Percentiles rank a stretch among this genome's conserved stretches.
phyloP scores from a whole-genome alignment of 2,113 vertebrate genomes.

The Eulemur macaco region DNA sequence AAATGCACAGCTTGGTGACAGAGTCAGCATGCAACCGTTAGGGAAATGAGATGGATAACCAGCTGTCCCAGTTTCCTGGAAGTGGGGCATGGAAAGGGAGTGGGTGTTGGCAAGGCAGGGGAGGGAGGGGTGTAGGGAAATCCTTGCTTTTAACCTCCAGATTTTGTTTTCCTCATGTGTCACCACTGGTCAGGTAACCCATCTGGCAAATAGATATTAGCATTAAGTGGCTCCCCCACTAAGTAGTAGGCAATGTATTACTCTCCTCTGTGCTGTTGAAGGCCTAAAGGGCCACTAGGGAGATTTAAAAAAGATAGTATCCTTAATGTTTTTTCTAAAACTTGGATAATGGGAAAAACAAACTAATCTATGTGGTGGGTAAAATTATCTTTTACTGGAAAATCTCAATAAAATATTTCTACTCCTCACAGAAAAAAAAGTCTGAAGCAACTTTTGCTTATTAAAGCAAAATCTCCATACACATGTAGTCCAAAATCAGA shows the following conservation, averaged over 20 bases:
- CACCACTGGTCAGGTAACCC: not conserved
- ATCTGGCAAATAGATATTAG: not conserved
- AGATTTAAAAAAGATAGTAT: not conserved
- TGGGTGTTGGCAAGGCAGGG: not conserved
- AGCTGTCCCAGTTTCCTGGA: conserved; percentile 69
- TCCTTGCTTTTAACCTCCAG: not conserved
- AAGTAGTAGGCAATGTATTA: not conserved
- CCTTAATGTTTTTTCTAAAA: conserved; percentile 20
- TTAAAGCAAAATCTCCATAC: not conserved
- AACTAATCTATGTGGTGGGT: not conserved
- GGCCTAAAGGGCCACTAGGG: not conserved
- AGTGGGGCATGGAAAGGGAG: not conserved
- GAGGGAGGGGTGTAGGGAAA: not conserved
- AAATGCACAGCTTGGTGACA: conserved; percentile 65
- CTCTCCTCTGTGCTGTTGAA: not conserved
- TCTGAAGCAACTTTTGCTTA: conserved; percentile 26
- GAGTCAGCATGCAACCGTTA: conserved; percentile 34
- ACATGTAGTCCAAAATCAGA: not conserved
- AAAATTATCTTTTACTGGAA: not conserved
- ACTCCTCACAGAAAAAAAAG: not conserved
- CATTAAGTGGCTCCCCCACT: not conserved
- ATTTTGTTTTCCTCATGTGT: not conserved
- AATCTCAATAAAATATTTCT: not conserved
- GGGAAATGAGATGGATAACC: conserved; percentile 68
- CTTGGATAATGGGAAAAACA: not conserved